These are phyloP conservation scores for Diadromus collaris DNA, from an alignment of 2,888 invertebrate genomes.

Conservation along the genomic window DNA sequence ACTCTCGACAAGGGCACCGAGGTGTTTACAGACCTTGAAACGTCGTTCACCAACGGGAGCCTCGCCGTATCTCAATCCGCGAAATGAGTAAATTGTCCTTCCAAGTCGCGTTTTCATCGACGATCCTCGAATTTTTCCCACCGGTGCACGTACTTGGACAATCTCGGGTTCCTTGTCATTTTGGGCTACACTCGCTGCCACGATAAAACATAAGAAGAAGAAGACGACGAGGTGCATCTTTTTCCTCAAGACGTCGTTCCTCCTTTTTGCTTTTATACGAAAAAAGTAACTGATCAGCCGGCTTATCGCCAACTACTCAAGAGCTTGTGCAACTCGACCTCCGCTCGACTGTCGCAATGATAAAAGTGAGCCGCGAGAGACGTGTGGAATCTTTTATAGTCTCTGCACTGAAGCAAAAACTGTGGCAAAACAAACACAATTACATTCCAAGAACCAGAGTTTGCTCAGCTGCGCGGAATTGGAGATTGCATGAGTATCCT, in stretches of 20 bases:
- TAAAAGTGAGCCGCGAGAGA: not conserved
- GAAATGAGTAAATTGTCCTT: conserved; percentile 69
- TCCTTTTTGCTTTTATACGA: not conserved
- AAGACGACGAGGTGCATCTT: conserved; percentile 27
- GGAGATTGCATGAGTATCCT: not conserved
- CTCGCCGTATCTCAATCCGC: conserved; percentile 71
- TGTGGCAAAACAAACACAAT: not conserved
- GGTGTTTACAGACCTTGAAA: conserved; percentile 67
- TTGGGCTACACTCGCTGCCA: not conserved
- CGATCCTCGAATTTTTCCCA: conserved; percentile 70
- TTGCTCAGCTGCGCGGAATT: too few species aligned
- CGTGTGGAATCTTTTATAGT: conserved; percentile 23
- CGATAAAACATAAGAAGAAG: conserved; percentile 31
- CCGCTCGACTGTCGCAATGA: not conserved
- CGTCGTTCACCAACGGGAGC: conserved; percentile 68
- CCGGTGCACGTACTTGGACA: conserved; percentile 49
- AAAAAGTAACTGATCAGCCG: not conserved
- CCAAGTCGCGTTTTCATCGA: conserved; percentile 66
- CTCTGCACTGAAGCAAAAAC: conserved; percentile 11
- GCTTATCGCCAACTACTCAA: not conserved
- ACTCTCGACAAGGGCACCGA: not conserved
- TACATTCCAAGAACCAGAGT: not conserved
- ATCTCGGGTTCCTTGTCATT: conserved; percentile 18
- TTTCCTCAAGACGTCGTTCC: not conserved
- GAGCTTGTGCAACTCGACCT: not conserved